These are phyloP conservation scores for Arctia plantaginis DNA, from an alignment of 2,888 invertebrate species.

Conservation along the genomic window DNA sequence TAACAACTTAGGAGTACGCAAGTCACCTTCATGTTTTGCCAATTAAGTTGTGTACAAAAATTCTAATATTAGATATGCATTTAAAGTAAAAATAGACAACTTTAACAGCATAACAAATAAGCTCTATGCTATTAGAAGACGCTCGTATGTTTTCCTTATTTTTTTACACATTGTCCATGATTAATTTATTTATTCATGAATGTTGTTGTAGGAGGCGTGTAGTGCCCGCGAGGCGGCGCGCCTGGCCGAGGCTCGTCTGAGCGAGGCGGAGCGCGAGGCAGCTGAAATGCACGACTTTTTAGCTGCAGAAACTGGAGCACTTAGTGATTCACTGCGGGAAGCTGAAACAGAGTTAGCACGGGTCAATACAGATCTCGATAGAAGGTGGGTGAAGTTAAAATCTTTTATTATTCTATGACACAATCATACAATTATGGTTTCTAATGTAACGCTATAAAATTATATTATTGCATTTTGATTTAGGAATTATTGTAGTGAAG, in stretches of 20 bases:
- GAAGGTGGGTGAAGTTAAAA: constrained; percentile 59
- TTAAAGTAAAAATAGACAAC: background rate
- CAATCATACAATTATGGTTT: background rate
- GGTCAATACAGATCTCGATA: constrained; percentile 72
- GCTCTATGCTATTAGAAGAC: background rate
- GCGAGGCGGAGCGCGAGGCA: constrained; percentile 92
- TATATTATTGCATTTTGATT: background rate
- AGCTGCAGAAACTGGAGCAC: constrained; percentile 93
- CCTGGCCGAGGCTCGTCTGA: constrained; percentile 90
- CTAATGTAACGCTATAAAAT: background rate
- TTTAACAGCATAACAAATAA: background rate
- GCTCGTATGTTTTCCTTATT: background rate
- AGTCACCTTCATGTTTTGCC: too few relatives aligned
- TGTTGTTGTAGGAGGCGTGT: constrained; percentile 86
- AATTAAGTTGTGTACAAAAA: too few relatives aligned
- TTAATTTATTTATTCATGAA: background rate
- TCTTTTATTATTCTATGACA: background rate
- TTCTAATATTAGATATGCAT: too few relatives aligned
- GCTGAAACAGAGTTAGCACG: constrained; percentile 88
- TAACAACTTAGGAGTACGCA: background rate
- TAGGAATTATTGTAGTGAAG: background rate
- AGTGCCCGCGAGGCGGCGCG: constrained; percentile 89
- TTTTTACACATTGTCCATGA: background rate
- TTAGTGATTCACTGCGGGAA: constrained; percentile 92
- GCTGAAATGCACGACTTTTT: constrained; percentile 95